Conservation (phyloP, 2,113 vertebrate genomes). For the Oenanthe oenanthe region DNA sequence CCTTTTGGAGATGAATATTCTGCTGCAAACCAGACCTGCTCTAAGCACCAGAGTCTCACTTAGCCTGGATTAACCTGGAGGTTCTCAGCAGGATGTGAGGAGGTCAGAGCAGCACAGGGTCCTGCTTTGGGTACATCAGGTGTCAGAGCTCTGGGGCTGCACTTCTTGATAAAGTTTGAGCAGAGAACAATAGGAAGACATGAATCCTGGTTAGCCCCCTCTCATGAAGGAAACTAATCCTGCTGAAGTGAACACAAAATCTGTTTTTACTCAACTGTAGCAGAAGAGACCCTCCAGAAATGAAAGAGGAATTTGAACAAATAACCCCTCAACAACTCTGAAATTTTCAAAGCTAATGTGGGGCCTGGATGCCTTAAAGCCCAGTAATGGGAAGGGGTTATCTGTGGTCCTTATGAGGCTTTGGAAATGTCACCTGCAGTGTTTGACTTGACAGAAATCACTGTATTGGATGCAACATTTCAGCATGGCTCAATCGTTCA, state of each 20-base stretch:
- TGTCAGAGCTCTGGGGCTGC: background rate
- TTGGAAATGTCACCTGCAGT: background rate
- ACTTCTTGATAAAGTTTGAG: background rate
- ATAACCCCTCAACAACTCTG: background rate
- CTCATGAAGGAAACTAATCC: background rate
- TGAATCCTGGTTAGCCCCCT: background rate
- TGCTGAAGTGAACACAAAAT: background rate
- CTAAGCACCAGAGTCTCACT: conserved; percentile 15
- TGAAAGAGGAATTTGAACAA: background rate
- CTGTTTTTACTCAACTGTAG: conserved; percentile 33
- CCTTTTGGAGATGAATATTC: background rate
- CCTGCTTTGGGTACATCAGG: background rate
- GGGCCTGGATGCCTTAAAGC: background rate
- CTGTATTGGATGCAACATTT: background rate
- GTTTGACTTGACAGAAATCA: background rate
- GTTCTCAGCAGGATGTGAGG: background rate
- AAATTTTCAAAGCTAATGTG: background rate
- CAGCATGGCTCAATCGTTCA: background rate
- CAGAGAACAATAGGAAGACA: background rate
- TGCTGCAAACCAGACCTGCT: conserved; percentile 17
- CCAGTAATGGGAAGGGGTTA: background rate
- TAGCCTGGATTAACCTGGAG: conserved; percentile 30
- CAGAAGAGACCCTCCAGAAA: background rate
- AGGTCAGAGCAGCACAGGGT: background rate
- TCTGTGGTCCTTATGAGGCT: background rate